Base-by-base conservation (phyloP, 2,797 vertebrate species). In the Decapterus maruadsi region DNA sequence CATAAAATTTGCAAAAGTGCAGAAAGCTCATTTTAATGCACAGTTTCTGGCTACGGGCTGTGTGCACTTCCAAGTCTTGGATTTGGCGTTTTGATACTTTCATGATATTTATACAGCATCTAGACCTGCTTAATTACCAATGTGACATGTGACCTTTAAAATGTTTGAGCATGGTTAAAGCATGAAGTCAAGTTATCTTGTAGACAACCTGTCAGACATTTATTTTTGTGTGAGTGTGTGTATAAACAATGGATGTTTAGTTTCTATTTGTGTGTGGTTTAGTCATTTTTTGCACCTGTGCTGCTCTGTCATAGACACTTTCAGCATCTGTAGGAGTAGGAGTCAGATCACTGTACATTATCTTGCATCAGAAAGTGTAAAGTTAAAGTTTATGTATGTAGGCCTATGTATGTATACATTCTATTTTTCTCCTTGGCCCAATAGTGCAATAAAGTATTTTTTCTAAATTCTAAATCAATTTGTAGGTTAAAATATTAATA, bases 161-260 rank as follows among this genome's bases (percentile, higher is more conserved):
- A 16, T 4, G 36, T 57, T 62, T 42, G 6, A 51, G 45, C 17
- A 5, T 60, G 34, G 58, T 38, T 43, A 43, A 43, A 56, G 36
- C 22, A 73, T 26, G 45, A 22, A 42, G 12, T 61, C 17, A 60
- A 6, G 50, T 36, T 38, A 55, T 66, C 56, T 36, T 53, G 64
- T 46, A 62, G 42, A 38, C 12, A 38, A 51, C 14, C 20, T 31
- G 38, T 56, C 19, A 54, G 8, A 54, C 12, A 7, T 43, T 42
- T 13, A 19, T 67, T 8, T 50, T 9, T 31, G 3, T 58, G 16
- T 69, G 19, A 17, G 17, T 22, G 22, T 34, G 53, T 74, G 36
- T 60, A 46, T 60, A 46, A 57, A 40, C 2, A 19, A 34, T 63
- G 5, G 6, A 69, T 80, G 46, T 68, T 76, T 66, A 54, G 4